Percentiles rank a stretch among this genome's conserved stretches.
phyloP scores from a whole-genome alignment of 1,140 invertebrate genomes.

The Diorhabda sublineata region DNA sequence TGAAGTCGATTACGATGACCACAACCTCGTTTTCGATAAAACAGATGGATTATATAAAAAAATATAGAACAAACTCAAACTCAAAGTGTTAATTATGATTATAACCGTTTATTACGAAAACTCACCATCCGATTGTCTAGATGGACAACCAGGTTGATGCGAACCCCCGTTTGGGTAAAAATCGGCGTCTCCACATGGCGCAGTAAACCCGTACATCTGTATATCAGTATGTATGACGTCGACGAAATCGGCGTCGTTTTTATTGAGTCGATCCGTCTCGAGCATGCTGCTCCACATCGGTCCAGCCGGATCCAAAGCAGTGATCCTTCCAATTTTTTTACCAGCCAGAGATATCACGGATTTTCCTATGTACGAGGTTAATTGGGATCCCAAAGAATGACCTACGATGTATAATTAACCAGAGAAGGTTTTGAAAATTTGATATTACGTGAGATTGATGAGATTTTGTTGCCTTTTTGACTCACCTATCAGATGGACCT shows the following conservation, averaged over 20 bases:
- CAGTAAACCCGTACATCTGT: slow-evolving; percentile 58
- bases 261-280: slow-evolving; percentile 48
- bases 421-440: no score
- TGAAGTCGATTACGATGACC: no score
- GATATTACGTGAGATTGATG: no score
- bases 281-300: slow-evolving; percentile 48
- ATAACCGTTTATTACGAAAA: no score
- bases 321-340: slow-evolving; percentile 48
- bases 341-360: slow-evolving; percentile 31
- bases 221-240: slow-evolving; percentile 73
- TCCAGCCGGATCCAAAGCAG: slow-evolving; percentile 65
- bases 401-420: slow-evolving; percentile 56
- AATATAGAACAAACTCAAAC: no score
- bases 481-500: slow-evolving; percentile 32
- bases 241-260: slow-evolving; percentile 68
- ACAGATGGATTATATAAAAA: no score
- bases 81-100: no score
- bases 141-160: slow-evolving; percentile 67
- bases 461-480: no score
- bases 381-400: slow-evolving; percentile 71
- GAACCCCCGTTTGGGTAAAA: slow-evolving; percentile 80
- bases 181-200: slow-evolving; percentile 67
- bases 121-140: not conserved
- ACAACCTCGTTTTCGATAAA: no score
- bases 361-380: slow-evolving; percentile 67